Evolutionary conservation across 2,113 vertebrate species (phyloP), one percentile per base, ranked within the genome.

Genomic region (Butorides virescens): DNA sequence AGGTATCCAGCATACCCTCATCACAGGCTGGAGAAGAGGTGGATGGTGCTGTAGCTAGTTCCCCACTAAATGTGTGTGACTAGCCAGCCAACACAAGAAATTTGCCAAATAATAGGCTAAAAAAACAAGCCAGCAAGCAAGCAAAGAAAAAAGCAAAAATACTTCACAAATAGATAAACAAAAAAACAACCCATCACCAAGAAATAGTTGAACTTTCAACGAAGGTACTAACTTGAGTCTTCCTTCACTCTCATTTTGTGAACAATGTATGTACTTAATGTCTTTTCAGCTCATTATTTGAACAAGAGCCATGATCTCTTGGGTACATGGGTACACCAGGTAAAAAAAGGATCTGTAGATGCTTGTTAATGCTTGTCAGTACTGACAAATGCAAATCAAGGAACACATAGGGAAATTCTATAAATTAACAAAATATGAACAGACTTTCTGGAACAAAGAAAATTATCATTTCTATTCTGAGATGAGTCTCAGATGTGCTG

Each of bases 151-250:
- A 67, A 72, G 44, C 2, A 34, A 37, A 58, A 83, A 53, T 36
- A 56, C 3, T 0, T 3, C 2, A 4, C 7, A 34, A 2, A 6
- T 16, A 83, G 59, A 2, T 25, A 46, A 67, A 47, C 13, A 29
- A 39, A 76, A 76, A 13, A 4, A n/a, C 20, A 61, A 66, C 12
- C 7, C 21, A 58, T 29, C 16, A 76, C 4, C 36, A 80, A 47
- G 58, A 68, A 93, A 59, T 1, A 49, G 62, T 0, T 77, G 29
- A 65, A 56, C 13, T 58, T 82, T 50, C 50, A 86, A 10, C 22
- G 3, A 84, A 76, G 6, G 7, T 59, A 72, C 10, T 86, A 72
- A 80, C 6, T 32, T 17, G 26, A 76, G 49, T 25, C 52, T 88
- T 71, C 6, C 16, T 67, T 75, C 37, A 52, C 11, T 47, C 32